phyloP scores from a whole-genome alignment of 2,797 vertebrate genomes.

The Pygocentrus nattereri region DNA sequence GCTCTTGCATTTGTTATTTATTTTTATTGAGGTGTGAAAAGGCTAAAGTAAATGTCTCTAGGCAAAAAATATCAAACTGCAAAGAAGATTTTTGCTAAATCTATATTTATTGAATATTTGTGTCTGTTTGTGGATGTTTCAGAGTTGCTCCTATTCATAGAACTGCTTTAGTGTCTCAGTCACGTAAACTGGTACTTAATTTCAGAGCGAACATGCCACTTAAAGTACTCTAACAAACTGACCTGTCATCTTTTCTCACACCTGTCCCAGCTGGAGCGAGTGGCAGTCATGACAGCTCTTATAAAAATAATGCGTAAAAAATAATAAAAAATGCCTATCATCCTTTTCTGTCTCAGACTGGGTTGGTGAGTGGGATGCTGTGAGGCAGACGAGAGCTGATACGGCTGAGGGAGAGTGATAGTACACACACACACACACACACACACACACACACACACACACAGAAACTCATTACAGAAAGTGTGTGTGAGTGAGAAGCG shows the following conservation, averaged over 20 bases:
- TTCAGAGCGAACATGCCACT: not conserved
- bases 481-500: not conserved
- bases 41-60: too few species aligned
- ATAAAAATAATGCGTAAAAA: constrained; percentile 3
- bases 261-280: not conserved
- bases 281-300: not conserved
- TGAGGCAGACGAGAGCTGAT: constrained; percentile 5
- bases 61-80: too few species aligned
- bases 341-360: not conserved
- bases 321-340: constrained; percentile 9
- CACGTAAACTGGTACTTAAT: too few species aligned
- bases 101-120: too few species aligned
- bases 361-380: not conserved
- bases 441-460: not conserved
- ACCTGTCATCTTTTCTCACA: not conserved
- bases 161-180: not conserved
- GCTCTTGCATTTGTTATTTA: too few species aligned
- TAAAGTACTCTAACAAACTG: not conserved
- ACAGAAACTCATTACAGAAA: not conserved
- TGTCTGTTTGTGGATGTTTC: too few species aligned
- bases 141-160: too few species aligned
- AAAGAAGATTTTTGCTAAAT: too few species aligned
- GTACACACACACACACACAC: not conserved
- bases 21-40: too few species aligned
- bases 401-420: constrained; percentile 6